A percentile compares a stretch with the other conserved stretches of the same genome.
These are phyloP conservation scores for Helicoverpa armigera DNA, from an alignment of 1,140 invertebrate genomes.

Conservation along the genomic window DNA sequence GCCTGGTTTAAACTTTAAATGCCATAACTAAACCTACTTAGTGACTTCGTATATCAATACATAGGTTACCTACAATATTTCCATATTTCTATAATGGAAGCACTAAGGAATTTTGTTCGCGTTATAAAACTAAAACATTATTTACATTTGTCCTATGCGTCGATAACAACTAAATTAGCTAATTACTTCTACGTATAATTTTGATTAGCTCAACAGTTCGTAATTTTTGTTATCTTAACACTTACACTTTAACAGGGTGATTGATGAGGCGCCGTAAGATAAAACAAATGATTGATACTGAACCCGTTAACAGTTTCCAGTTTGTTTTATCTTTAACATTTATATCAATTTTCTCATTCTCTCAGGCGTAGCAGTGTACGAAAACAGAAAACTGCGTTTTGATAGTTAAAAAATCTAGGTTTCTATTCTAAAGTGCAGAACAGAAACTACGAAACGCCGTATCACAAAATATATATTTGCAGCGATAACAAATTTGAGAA, in stretches of 20 bases:
- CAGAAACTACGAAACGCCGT: conserved; percentile 34
- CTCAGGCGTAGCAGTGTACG: conserved; percentile 10
- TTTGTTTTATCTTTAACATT: conserved; percentile 18
- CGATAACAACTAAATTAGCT: conserved; percentile 47
- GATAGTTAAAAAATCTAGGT: conserved; percentile 6
- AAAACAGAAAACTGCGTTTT: conserved; percentile 9
- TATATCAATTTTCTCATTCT: conserved; percentile 6
- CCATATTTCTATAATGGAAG: conserved; percentile 64
- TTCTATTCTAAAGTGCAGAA: conserved; percentile 18
- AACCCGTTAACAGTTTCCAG: neutral
- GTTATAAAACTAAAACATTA: conserved; percentile 58
- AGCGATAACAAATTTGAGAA: conserved; percentile 54
- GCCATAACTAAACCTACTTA: conserved; percentile 32
- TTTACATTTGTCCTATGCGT: conserved; percentile 50
- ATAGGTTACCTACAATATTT: conserved; percentile 41
- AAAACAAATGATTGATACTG: conserved; percentile 21
- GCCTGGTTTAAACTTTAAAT: conserved; percentile 21
- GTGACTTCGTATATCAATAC: conserved; percentile 25
- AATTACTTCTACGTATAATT: conserved; percentile 49
- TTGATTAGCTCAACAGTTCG: conserved; percentile 52
- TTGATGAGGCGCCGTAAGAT: conserved; percentile 23
- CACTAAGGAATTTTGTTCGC: conserved; percentile 67
- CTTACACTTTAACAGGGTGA: conserved; percentile 37
- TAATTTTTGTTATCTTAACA: conserved; percentile 39
- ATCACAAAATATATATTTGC: conserved; percentile 59